phyloP scores from a whole-genome alignment of 2,888 invertebrate genomes.

The Atherix ibis region DNA sequence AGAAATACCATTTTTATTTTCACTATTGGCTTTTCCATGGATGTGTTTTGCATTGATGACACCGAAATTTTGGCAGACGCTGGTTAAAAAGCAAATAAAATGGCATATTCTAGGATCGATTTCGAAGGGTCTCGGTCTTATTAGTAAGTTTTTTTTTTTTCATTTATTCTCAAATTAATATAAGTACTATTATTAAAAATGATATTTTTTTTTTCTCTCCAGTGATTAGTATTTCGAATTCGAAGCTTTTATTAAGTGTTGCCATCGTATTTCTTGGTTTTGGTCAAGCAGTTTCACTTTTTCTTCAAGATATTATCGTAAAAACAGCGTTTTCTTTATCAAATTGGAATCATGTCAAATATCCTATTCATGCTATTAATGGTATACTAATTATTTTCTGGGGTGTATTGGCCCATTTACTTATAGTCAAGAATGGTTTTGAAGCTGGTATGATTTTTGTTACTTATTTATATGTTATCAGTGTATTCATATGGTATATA shows the following conservation, averaged over 20 bases:
- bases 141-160: conserved; percentile 23
- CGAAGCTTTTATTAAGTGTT: conserved; percentile 28
- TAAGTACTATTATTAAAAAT: neutral
- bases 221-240: conserved; percentile 30
- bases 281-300: conserved; percentile 29
- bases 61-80: conserved; percentile 26
- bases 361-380: conserved; percentile 28
- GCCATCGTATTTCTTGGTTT: conserved; percentile 30
- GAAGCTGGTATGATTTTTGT: conserved; percentile 27
- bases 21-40: conserved; percentile 31
- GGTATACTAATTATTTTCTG: conserved; percentile 26
- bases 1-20: conserved; percentile 30
- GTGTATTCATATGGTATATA: conserved; percentile 23
- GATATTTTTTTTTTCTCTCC: conserved; percentile 6
- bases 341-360: conserved; percentile 27
- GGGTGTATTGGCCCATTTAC: conserved; percentile 26
- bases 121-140: conserved; percentile 25
- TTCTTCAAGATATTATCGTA: conserved; percentile 28
- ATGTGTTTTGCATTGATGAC: conserved; percentile 33
- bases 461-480: conserved; percentile 21
- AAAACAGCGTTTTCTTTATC: conserved; percentile 27
- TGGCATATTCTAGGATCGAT: conserved; percentile 29
- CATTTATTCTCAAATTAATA: neutral
- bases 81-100: conserved; percentile 25
- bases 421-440: conserved; percentile 26